phyloP scores from a whole-genome alignment of 2,888 invertebrate species.

The Zootermopsis nevadensis region DNA sequence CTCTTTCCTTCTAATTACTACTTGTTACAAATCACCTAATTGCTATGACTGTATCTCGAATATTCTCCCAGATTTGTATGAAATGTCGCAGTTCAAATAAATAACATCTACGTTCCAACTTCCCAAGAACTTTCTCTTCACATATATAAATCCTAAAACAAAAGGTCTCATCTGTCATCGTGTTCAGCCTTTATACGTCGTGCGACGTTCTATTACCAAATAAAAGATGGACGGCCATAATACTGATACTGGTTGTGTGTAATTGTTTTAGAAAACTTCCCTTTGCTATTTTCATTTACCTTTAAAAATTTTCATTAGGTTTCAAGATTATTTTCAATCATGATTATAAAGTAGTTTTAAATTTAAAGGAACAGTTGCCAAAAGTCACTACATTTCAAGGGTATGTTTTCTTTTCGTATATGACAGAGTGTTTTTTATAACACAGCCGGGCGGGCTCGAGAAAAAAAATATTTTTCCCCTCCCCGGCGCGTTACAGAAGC shows the following conservation, averaged over 20 bases:
- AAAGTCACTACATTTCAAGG: background rate
- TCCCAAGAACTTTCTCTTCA: background rate
- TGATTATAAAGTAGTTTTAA: background rate
- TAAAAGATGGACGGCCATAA: background rate
- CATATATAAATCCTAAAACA: background rate
- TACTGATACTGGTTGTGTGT: background rate
- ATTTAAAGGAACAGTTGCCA: background rate
- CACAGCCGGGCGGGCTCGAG: background rate
- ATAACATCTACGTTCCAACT: background rate
- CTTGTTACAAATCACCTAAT: background rate
- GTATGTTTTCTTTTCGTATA: background rate
- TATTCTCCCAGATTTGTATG: background rate
- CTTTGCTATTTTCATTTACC: background rate
- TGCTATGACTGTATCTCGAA: background rate
- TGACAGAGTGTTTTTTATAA: conserved; percentile 24
- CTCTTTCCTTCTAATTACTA: background rate
- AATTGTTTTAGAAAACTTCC: background rate
- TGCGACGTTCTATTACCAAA: background rate
- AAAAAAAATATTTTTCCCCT: background rate
- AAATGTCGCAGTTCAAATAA: background rate
- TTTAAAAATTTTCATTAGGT: background rate
- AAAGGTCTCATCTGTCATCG: background rate
- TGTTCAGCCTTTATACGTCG: background rate
- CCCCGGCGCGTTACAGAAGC: background rate
- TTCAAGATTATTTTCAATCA: background rate